Conservation (phyloP, 2,888 invertebrate species). For the Harpagoxenus sublaevis region DNA sequence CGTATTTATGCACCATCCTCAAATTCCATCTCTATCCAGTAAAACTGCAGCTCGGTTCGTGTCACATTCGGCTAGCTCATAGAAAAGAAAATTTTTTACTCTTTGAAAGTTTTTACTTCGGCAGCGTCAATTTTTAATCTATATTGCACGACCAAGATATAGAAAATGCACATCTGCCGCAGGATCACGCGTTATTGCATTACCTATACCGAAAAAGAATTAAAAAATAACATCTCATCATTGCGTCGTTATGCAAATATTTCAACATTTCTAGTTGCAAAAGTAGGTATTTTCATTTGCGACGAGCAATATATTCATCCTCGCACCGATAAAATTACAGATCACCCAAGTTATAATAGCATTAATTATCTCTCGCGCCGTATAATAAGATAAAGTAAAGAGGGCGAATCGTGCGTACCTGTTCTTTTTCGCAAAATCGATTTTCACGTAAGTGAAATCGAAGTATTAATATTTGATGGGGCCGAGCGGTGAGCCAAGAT, state of each 20-base stretch:
- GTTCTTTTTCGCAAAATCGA: slow-evolving; percentile 8
- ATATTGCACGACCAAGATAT: background rate
- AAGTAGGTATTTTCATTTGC: background rate
- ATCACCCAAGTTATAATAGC: background rate
- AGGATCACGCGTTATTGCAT: background rate
- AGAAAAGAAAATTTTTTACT: background rate
- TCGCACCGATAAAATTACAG: slow-evolving; percentile 8
- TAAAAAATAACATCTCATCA: background rate
- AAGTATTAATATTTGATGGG: slow-evolving; percentile 14
- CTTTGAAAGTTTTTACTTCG: background rate
- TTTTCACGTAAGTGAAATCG: background rate
- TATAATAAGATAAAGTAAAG: background rate
- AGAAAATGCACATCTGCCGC: background rate
- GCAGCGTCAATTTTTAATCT: background rate
- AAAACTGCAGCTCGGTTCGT: slow-evolving; percentile 9
- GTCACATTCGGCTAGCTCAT: background rate
- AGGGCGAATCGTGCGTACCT: background rate
- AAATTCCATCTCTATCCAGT: background rate
- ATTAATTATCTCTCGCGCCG: slow-evolving; percentile 23
- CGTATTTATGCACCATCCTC: slow-evolving; percentile 3
- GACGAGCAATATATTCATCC: background rate
- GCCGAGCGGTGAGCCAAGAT: background rate
- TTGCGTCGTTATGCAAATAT: slow-evolving; percentile 24
- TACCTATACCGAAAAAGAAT: background rate
- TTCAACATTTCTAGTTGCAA: slow-evolving; percentile 23